Percentiles rank a stretch among this genome's conserved stretches.
These are phyloP conservation scores for Menura novaehollandiae DNA, from an alignment of 2,113 vertebrate species.

Conservation along the genomic window DNA sequence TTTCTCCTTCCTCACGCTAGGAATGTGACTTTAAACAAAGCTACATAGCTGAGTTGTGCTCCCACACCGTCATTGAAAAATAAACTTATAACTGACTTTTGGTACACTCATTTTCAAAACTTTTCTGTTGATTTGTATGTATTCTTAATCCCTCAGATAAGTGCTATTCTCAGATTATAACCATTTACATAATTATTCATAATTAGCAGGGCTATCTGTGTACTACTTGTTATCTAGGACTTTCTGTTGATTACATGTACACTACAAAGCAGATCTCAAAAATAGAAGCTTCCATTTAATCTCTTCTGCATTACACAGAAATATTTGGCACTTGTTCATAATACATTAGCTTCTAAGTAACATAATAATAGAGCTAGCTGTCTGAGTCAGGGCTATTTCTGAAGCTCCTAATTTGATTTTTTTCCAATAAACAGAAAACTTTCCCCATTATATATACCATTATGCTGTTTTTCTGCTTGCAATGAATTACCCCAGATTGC, in stretches of 20 bases:
- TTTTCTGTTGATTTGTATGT: background rate
- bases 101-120: background rate
- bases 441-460: constrained; percentile 14
- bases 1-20: background rate
- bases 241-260: constrained; percentile 34
- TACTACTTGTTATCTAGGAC: constrained; percentile 46
- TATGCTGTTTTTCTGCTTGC: constrained; percentile 26
- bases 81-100: background rate
- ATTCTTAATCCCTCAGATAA: background rate
- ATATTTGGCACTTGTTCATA: constrained; percentile 66
- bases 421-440: constrained; percentile 56
- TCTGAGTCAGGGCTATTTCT: constrained; percentile 56
- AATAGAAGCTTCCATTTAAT: constrained; percentile 65
- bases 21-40: background rate
- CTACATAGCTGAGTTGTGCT: background rate
- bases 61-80: background rate
- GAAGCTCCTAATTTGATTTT: constrained; percentile 57
- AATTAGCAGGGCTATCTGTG: constrained; percentile 53
- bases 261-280: constrained; percentile 23
- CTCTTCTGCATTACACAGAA: constrained; percentile 42
- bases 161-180: background rate
- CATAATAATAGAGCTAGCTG: constrained; percentile 58
- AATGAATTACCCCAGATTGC: constrained; percentile 35
- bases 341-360: constrained; percentile 65
- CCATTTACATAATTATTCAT: constrained; percentile 19